Conservation (phyloP, 2,797 vertebrate genomes). For the Galagoides demidoff region DNA sequence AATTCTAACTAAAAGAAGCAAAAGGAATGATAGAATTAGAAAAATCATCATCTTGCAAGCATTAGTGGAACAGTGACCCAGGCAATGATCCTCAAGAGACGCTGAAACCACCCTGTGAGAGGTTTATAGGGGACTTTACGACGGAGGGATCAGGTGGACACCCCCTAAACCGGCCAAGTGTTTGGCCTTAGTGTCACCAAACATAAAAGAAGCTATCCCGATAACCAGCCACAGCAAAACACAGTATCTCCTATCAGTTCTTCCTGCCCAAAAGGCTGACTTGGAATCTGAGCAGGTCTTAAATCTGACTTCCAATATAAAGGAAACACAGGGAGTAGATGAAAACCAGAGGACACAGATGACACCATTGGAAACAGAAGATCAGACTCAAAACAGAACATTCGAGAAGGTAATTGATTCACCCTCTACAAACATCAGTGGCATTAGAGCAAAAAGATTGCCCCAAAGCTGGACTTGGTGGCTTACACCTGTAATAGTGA, state of each 20-base stretch:
- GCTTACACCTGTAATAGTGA: not conserved
- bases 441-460: not conserved
- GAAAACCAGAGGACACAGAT: not conserved
- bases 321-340: not conserved
- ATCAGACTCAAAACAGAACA: not conserved
- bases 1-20: not conserved
- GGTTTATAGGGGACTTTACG: not conserved
- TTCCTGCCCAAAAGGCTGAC: not conserved
- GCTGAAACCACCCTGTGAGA: not conserved
- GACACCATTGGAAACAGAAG: not conserved
- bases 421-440: not conserved
- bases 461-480: no score
- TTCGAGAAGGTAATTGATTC: not conserved
- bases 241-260: not conserved
- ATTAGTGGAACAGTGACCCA: not conserved
- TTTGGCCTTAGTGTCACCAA: not conserved
- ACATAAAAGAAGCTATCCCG: not conserved
- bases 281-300: not conserved
- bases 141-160: not conserved
- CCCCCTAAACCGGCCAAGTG: not conserved
- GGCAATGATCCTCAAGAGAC: not conserved
- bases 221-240: not conserved
- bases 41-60: not conserved
- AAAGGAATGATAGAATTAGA: not conserved
- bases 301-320: not conserved